Percentiles rank a stretch among this genome's conserved stretches.
phyloP scores from a whole-genome alignment of 2,113 vertebrate species.

The Sorex araneus region DNA sequence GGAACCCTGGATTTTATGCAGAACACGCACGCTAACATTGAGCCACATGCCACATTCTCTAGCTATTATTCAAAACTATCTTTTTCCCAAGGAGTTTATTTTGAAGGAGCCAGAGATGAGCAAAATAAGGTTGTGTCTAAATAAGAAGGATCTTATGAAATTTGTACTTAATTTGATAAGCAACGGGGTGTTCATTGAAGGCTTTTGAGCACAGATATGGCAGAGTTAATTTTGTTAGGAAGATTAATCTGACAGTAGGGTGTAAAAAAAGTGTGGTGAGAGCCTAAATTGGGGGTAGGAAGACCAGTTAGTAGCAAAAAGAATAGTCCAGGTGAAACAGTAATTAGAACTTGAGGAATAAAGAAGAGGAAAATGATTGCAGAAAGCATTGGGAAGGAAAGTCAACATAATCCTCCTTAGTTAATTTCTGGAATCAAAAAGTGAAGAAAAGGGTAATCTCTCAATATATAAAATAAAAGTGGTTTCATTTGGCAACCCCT shows the following conservation, averaged over 20 bases:
- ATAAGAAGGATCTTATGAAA: constrained; percentile 27
- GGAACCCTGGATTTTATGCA: no score
- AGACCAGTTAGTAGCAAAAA: constrained; percentile 2
- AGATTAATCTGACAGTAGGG: constrained; percentile 30
- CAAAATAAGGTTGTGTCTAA: neutral
- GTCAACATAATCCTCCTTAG: neutral
- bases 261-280: constrained; percentile 21
- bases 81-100: neutral
- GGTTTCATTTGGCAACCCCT: neutral
- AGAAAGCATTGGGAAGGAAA: constrained; percentile 25
- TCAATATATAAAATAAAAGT: constrained; percentile 3
- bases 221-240: constrained; percentile 1
- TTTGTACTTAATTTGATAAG: constrained; percentile 37
- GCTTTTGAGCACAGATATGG: constrained; percentile 31
- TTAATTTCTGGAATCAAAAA: neutral
- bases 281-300: neutral
- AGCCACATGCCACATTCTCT: no score
- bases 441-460: neutral
- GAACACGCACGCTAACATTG: no score
- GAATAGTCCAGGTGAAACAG: constrained; percentile 6
- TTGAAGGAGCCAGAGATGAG: neutral
- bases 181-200: neutral
- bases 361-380: neutral
- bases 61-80: constrained; percentile 55
- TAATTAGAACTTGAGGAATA: neutral